Evolutionary conservation across 2,113 vertebrate genomes (phyloP).

Genomic region (Nanorana parkeri): DNA sequence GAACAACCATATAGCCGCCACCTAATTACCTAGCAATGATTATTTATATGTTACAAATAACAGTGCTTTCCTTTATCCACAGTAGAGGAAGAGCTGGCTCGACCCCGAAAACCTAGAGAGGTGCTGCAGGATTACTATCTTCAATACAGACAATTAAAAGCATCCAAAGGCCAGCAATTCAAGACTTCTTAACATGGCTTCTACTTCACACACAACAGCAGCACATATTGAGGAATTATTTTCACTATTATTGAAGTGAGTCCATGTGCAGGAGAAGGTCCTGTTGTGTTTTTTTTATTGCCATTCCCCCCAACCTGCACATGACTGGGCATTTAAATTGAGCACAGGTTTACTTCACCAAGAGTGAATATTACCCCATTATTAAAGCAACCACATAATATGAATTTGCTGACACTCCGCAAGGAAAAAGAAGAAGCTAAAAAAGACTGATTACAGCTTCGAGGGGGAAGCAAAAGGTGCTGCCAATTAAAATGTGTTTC

Average conservation of each 20-base stretch:
- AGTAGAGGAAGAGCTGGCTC: conserved; percentile 75
- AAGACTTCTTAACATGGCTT: conserved; percentile 31
- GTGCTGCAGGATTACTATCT: conserved; percentile 2
- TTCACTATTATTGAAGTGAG: no score
- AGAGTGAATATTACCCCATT: no score
- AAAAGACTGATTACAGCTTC: neutral
- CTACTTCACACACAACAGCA: neutral
- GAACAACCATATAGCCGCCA: neutral
- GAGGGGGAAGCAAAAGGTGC: conserved; percentile 9
- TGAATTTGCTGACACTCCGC: fast-evolving
- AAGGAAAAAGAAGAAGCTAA: neutral
- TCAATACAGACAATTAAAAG: conserved; percentile 46
- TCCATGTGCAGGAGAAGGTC: no score
- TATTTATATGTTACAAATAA: neutral
- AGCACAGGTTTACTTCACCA: no score
- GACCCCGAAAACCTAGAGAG: conserved; percentile 29
- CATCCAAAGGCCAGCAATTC: neutral
- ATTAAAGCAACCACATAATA: conserved; percentile 1
- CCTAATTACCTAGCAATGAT: neutral
- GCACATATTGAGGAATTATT: neutral
- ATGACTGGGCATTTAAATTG: no score
- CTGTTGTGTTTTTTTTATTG: no score
- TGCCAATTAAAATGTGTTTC: neutral
- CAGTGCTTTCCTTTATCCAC: conserved; percentile 57
- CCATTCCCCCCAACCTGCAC: no score